Percentiles rank a stretch among this genome's conserved stretches.
These are phyloP conservation scores for Glareola pratincola DNA, from an alignment of 2,113 vertebrate species.

Conservation along the genomic window DNA sequence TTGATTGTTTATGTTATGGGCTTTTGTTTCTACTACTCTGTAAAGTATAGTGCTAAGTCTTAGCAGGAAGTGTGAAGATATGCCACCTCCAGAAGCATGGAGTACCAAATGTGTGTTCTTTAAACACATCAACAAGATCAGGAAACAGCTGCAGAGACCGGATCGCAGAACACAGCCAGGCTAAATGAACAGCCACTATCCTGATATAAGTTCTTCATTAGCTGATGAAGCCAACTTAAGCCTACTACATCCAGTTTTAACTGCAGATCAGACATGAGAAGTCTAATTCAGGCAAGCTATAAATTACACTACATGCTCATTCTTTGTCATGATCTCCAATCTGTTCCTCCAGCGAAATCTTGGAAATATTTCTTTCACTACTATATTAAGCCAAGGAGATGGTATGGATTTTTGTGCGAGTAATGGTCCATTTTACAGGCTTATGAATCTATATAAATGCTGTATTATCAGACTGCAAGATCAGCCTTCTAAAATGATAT, in stretches of 20 bases:
- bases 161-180: slow-evolving; percentile 29
- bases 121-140: slow-evolving; percentile 52
- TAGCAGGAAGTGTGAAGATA: slow-evolving; percentile 54
- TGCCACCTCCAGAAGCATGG: slow-evolving; percentile 50
- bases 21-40: slow-evolving; percentile 63
- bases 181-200: slow-evolving; percentile 56
- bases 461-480: neutral
- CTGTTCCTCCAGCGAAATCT: slow-evolving; percentile 33
- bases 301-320: slow-evolving; percentile 57
- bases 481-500: neutral
- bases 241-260: slow-evolving; percentile 40
- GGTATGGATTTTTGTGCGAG: slow-evolving; percentile 19
- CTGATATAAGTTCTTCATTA: slow-evolving; percentile 35
- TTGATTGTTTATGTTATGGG: slow-evolving; percentile 43
- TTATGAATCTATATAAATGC: neutral
- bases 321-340: slow-evolving; percentile 59
- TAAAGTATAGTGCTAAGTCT: slow-evolving; percentile 35
- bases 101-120: slow-evolving; percentile 54
- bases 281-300: slow-evolving; percentile 53
- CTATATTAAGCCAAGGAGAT: slow-evolving; percentile 47
- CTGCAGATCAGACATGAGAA: slow-evolving; percentile 22
- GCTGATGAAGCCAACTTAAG: slow-evolving; percentile 6
- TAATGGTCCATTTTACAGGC: slow-evolving; percentile 2
- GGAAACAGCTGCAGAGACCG: slow-evolving; percentile 44
- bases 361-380: slow-evolving; percentile 38